Evolutionary conservation across 2,888 invertebrate genomes (phyloP).

Genomic region (Monopis laevigella): DNA sequence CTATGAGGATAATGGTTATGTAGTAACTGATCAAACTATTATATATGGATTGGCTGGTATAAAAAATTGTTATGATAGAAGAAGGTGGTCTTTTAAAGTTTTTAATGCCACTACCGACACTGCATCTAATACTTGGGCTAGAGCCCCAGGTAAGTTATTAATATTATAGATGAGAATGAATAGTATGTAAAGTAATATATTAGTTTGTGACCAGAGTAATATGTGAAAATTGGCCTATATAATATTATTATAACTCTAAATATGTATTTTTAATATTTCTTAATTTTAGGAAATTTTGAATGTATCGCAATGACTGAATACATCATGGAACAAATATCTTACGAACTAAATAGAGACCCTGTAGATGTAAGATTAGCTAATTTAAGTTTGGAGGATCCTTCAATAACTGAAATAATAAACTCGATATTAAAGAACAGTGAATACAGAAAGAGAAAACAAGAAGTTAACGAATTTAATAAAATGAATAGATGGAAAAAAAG

Average conservation of each 20-base stretch:
- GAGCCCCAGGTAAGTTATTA: constrained; percentile 76
- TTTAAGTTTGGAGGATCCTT: constrained; percentile 34
- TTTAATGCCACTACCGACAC: constrained; percentile 69
- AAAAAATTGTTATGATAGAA: constrained; percentile 70
- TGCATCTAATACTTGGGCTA: constrained; percentile 69
- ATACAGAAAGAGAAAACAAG: constrained; percentile 61
- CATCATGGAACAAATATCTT: constrained; percentile 74
- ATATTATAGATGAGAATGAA: no score
- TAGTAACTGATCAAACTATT: constrained; percentile 59
- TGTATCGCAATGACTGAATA: constrained; percentile 69
- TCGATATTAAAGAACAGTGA: constrained; percentile 56
- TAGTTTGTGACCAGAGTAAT: no score
- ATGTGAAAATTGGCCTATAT: no score
- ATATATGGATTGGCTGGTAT: constrained; percentile 32
- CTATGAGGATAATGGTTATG: constrained; percentile 64
- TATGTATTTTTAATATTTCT: no score
- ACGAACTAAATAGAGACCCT: constrained; percentile 63
- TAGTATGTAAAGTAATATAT: no score
- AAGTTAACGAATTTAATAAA: constrained; percentile 69
- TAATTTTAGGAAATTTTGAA: constrained; percentile 67
- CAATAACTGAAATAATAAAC: constrained; percentile 53
- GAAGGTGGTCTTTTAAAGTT: constrained; percentile 39
- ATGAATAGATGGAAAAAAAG: constrained; percentile 84
- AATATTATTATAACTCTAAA: no score
- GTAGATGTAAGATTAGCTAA: constrained; percentile 66